phyloP scores from a whole-genome alignment of 2,797 vertebrate species.

The Cercopithecus mitis region DNA sequence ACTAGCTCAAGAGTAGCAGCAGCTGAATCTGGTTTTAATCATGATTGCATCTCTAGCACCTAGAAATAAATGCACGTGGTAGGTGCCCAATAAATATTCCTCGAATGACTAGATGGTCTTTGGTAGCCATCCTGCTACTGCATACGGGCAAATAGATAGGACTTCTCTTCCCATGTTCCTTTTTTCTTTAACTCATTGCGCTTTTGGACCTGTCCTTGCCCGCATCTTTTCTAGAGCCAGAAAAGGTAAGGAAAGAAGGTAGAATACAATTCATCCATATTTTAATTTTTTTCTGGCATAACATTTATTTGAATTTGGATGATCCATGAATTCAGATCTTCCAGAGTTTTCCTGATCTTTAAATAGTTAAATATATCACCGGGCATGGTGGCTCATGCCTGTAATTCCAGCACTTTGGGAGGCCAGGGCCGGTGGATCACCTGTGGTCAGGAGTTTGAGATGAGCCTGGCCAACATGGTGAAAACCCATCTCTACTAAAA shows the following conservation, averaged over 20 bases:
- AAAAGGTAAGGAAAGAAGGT: neutral
- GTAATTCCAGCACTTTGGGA: neutral
- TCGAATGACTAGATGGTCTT: neutral
- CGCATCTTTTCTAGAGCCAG: neutral
- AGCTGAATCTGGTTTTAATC: neutral
- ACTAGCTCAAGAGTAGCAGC: neutral
- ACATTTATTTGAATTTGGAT: slow-evolving; percentile 13
- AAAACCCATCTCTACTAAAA: neutral
- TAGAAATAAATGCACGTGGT: neutral
- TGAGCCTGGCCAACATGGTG: neutral
- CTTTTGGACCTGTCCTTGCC: neutral
- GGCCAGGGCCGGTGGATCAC: neutral
- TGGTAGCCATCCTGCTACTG: neutral
- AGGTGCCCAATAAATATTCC: neutral
- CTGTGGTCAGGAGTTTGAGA: neutral
- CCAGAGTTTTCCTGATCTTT: neutral
- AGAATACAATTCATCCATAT: neutral
- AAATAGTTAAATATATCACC: neutral
- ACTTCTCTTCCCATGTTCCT: neutral
- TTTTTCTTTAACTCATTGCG: no score
- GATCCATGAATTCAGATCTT: slow-evolving; percentile 18
- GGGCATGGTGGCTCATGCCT: neutral
- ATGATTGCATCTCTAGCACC: neutral
- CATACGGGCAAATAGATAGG: neutral
- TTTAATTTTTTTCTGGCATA: slow-evolving; percentile 1